Base-by-base conservation (phyloP, 2,797 vertebrate species). In the Champsocephalus esox region DNA sequence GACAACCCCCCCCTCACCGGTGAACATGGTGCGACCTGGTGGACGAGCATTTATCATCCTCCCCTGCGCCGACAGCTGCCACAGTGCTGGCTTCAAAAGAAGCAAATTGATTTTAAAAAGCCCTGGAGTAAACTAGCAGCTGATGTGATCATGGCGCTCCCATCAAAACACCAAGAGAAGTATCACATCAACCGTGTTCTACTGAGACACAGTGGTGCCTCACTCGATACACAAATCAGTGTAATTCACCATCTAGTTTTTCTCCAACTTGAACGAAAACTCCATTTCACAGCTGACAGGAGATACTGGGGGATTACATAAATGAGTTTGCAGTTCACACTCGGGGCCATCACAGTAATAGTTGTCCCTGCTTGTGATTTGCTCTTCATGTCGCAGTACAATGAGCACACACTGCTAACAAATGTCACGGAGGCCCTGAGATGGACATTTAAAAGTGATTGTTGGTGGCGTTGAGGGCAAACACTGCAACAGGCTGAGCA, bases 1-100 rank as follows among this genome's bases (percentile, higher is more conserved):
- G 83, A 96, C 96, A 54, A 95, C 95, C 71, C 98, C 98, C 78
- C 94, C 97, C 32, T 99, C 98, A 60, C 96, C 97, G 45, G 75
- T 96, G 65, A 99, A 98, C 90, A 99, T 99, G 97, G 98, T 99
- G 97, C 19, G 85, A 73, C 55, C 70, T 52, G 59, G 62, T 38
- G 60, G 72, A 70, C 46, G 7, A 24, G n/a, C 4, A 4, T 55
- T 59, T 43, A 9, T n/a, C 49, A 41, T 32, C 63, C 34, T n/a
- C 5, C 24, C 45, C 28, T 16, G 13, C 5, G 3, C 66, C 56
- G 55, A 54, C 5, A 50, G 69, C 60, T 16, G 43, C 58, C 41
- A 3, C 59, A 34, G 19, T 14, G 1, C 50, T 19, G 56, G 51
- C 50, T 28, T 62, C 1, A 4, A 34, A 21, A 7, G 9, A n/a